Conservation (phyloP, 2,888 invertebrate genomes). For the Sphinx pinastri region DNA sequence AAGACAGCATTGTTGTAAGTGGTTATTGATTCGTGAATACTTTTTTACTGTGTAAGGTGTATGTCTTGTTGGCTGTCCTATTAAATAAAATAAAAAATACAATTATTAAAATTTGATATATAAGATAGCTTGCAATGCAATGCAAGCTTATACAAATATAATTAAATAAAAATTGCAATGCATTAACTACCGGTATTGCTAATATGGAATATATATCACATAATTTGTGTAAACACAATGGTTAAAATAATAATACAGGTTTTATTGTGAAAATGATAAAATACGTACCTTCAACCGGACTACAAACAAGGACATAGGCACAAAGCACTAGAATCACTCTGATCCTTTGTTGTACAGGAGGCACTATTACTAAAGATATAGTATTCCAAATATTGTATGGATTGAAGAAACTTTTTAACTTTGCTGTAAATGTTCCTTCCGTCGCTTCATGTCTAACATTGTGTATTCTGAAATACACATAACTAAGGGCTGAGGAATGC, state of each 20-base stretch:
- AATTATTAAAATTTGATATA: too few relatives aligned
- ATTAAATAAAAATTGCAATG: too few relatives aligned
- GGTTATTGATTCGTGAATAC: too few relatives aligned
- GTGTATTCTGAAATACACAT: constrained; percentile 65
- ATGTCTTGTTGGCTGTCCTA: too few relatives aligned
- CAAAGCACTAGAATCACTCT: constrained; percentile 67
- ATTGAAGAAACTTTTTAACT: constrained; percentile 62
- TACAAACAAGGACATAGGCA: constrained; percentile 71
- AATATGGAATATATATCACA: too few relatives aligned
- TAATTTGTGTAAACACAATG: too few relatives aligned
- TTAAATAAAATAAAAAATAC: too few relatives aligned
- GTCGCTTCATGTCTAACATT: constrained; percentile 58
- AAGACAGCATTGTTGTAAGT: too few relatives aligned
- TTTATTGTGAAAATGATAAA: constrained; percentile 82
- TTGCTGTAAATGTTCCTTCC: constrained; percentile 55
- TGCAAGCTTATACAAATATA: too few relatives aligned
- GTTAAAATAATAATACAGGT: constrained; percentile 66
- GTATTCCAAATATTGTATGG: constrained; percentile 71
- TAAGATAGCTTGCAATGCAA: too few relatives aligned
- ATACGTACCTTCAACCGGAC: constrained; percentile 72
- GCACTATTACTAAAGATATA: constrained; percentile 63
- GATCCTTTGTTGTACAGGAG: constrained; percentile 51
- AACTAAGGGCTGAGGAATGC: constrained; percentile 65
- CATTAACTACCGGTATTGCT: too few relatives aligned
- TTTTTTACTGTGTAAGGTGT: too few relatives aligned